Evolutionary conservation across 2,113 vertebrate species (phyloP), one percentile per base, ranked within the genome.

Genomic region (Neoarius graeffei): DNA sequence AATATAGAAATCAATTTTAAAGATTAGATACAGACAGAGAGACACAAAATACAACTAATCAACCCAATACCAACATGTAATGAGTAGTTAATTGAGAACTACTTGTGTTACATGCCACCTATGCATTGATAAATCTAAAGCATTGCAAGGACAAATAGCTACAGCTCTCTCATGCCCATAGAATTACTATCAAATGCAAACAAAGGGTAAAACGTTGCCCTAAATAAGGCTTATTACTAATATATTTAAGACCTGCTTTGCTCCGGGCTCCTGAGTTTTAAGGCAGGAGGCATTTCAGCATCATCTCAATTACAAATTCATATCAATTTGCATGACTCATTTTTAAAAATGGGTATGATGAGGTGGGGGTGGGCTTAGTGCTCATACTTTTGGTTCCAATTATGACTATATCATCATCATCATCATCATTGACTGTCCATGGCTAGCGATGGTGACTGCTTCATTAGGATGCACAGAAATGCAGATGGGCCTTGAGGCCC

Each of bases 11-110:
- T 83, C 66, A n/a, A 54, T 67, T 50, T 59, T 79, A 77, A 87
- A 77, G 71, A 87, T 54, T 27, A 50, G 17, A 60, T 83, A 52
- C 66, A 52, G 1, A 52, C 66, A 52, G 1, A 52, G 20, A 56
- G 17, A 81, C 48, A 17, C 17, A 69, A 52, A 57, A 13, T 64
- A 71, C 60, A 86, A 48, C 30, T 69, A 86, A 69, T 56, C 57
- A 50, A 50, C 50, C 57, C 71, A 62, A 62, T n/a, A 42, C 84
- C 54, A 25, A n/a, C 35, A 76, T 60, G 69, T 30, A 59, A 85
- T 48, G 35, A 85, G 71, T 25, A 76, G 30, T 74, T 85, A 30
- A 60, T 60, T 85, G 20, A 85, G 73, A 60, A 56, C 13, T 50
- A 5, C 42, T 30, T 7, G 15, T 50, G 59, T 52, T 77, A 30